Percentiles rank a stretch among this genome's conserved stretches.
Evolutionary conservation across 2,113 vertebrate genomes (phyloP).

Genomic region (Pampusana beccarii): DNA sequence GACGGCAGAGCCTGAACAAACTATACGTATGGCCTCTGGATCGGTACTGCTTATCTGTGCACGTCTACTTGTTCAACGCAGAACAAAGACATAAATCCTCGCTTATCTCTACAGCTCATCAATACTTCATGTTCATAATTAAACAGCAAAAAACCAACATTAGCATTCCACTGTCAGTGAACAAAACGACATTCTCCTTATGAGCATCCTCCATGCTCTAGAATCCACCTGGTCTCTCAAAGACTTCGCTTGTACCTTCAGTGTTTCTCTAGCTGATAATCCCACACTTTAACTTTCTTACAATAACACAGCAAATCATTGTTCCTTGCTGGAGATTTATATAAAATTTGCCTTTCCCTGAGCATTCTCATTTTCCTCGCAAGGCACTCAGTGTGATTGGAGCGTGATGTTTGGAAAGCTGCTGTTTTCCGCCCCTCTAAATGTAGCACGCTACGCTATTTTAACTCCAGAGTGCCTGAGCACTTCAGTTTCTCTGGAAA

Average conservation of each 20-base stretch:
- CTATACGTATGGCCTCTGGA: neutral
- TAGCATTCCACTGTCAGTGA: neutral
- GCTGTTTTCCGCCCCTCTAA: neutral
- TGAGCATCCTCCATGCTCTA: neutral
- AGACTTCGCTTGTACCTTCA: neutral
- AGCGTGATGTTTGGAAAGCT: neutral
- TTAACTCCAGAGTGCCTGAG: conserved; percentile 18
- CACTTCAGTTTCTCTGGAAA: conserved; percentile 58
- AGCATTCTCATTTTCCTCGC: neutral
- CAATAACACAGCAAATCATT: neutral
- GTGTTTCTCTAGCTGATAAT: neutral
- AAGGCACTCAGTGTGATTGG: neutral
- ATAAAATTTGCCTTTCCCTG: neutral
- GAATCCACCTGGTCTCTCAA: neutral
- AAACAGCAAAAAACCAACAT: neutral
- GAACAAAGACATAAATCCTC: neutral
- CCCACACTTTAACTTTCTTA: neutral
- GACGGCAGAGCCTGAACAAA: neutral
- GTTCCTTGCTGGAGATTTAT: neutral
- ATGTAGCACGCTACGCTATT: neutral
- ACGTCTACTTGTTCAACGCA: neutral
- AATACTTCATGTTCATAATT: neutral
- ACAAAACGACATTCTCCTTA: neutral
- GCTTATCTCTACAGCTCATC: neutral
- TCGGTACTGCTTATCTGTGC: neutral